Conservation (phyloP, 2,113 vertebrate species). For the Pluvianellus socialis region DNA sequence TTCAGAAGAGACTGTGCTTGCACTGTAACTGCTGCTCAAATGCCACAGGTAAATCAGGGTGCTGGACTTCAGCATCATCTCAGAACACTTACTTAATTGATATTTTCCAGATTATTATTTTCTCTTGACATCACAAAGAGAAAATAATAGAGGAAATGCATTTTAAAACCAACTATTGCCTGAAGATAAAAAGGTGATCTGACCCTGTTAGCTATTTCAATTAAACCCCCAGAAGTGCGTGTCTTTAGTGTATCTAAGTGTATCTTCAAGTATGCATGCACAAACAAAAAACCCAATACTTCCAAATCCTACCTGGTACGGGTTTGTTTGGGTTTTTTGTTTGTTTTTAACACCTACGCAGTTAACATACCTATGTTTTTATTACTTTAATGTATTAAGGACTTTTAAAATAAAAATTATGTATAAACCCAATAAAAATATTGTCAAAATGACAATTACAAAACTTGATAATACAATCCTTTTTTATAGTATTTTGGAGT, state of each 20-base stretch:
- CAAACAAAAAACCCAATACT: background rate
- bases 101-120: background rate
- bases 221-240: background rate
- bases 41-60: background rate
- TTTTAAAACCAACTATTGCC: background rate
- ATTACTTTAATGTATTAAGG: background rate
- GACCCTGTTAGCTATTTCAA: background rate
- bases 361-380: background rate
- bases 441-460: background rate
- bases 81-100: background rate
- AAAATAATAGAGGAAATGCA: background rate
- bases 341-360: background rate
- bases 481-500: background rate
- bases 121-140: background rate
- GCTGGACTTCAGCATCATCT: background rate
- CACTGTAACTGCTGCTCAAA: background rate
- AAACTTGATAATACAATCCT: background rate
- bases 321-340: background rate
- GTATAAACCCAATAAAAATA: background rate
- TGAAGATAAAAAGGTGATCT: background rate
- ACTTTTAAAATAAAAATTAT: background rate
- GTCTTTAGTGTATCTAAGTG: too few species aligned
- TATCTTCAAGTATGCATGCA: background rate
- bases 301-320: background rate
- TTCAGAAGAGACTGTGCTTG: background rate